Conservation (phyloP, 2,113 vertebrate species). For the Eonycteris spelaea region DNA sequence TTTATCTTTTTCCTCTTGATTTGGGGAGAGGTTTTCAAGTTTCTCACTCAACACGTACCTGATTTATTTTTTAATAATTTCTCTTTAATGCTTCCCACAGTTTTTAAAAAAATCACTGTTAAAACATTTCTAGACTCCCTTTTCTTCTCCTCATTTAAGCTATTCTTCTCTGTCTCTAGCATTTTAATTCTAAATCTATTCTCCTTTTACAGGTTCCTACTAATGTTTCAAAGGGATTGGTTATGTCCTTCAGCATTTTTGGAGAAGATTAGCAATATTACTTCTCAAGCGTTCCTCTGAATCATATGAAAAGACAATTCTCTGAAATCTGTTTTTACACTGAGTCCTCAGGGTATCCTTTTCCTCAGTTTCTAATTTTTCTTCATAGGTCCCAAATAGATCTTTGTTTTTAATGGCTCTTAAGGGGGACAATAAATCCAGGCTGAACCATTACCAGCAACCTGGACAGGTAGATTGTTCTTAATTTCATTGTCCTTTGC, state of each 20-base stretch:
- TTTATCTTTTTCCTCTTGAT: neutral
- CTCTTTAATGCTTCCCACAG: neutral
- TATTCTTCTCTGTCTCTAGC: neutral
- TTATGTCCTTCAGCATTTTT: neutral
- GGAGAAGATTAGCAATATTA: neutral
- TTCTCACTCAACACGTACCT: neutral
- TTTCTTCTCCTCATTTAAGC: neutral
- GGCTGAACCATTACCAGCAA: neutral
- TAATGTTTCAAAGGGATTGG: neutral
- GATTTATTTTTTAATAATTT: neutral
- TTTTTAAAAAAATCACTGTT: neutral
- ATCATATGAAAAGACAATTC: neutral
- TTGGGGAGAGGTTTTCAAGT: neutral
- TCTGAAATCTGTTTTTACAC: neutral
- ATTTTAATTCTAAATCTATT: neutral
- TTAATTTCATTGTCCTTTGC: neutral
- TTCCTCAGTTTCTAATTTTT: slow-evolving; percentile 8
- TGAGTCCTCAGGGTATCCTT: neutral
- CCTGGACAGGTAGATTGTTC: neutral
- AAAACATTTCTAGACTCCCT: neutral
- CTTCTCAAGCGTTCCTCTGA: neutral
- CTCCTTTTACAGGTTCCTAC: neutral
- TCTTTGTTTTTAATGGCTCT: neutral
- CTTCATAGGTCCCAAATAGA: neutral
- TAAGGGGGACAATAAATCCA: neutral